Evolutionary conservation across 2,113 vertebrate species (phyloP).

Genomic region (Picathartes gymnocephalus): DNA sequence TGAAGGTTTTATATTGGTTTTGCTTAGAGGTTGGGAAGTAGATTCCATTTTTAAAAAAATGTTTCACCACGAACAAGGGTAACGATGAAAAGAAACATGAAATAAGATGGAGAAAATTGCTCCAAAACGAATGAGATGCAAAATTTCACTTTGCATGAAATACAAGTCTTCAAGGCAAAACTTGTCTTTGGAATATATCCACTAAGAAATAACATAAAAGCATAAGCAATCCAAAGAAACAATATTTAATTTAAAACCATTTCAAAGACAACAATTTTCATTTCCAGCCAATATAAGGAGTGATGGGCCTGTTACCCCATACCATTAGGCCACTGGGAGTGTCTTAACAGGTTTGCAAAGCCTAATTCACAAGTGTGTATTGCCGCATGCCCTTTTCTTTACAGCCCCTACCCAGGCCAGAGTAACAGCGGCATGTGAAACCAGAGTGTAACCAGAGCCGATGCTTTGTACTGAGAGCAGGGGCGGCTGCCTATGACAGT

Average conservation of each 20-base stretch:
- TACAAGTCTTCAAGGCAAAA: background rate
- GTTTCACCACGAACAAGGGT: background rate
- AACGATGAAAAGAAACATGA: background rate
- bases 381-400: background rate
- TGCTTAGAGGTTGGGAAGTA: background rate
- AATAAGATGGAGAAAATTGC: background rate
- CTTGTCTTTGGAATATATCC: background rate
- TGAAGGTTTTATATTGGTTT: background rate
- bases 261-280: background rate
- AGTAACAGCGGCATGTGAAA: background rate
- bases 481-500: background rate
- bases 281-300: background rate
- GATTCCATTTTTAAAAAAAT: background rate
- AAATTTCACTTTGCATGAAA: background rate
- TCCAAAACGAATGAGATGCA: background rate
- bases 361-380: background rate
- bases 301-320: background rate
- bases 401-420: background rate
- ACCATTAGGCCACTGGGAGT: background rate
- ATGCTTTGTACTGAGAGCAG: background rate
- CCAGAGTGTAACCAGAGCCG: background rate
- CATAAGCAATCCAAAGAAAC: background rate
- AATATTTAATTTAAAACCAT: background rate
- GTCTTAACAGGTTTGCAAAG: background rate
- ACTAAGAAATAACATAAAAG: background rate